A percentile compares a stretch with the other conserved stretches of the same genome.
These are phyloP conservation scores for Eretmochelys imbricata DNA, from an alignment of 2,113 vertebrate genomes.

Conservation along the genomic window DNA sequence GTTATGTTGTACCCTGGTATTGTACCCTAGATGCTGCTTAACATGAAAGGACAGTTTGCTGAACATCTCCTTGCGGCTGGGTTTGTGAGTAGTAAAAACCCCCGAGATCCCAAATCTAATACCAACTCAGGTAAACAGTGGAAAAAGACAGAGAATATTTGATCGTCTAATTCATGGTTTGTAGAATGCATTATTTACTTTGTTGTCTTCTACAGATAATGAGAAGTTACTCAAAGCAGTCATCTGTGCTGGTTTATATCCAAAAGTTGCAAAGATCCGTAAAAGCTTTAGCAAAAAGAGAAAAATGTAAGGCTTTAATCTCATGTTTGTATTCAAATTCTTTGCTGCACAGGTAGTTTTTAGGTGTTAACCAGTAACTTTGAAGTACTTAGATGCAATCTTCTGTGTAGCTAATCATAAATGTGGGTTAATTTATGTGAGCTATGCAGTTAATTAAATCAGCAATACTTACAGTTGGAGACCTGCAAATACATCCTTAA, in stretches of 20 bases:
- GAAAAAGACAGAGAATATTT: background rate
- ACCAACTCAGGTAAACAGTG: conserved; percentile 89
- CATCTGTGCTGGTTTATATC: conserved; percentile 96
- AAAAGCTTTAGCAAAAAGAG: conserved; percentile 91
- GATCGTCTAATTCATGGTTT: background rate
- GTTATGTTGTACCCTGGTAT: background rate
- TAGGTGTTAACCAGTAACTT: background rate
- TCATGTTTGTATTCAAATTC: background rate
- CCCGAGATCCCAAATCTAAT: conserved; percentile 91
- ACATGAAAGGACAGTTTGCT: conserved; percentile 98
- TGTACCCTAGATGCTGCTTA: conserved; percentile 91
- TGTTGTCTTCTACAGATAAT: conserved; percentile 83
- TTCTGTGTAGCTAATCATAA: fast-evolving
- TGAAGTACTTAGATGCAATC: background rate
- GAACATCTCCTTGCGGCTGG: conserved; percentile 93
- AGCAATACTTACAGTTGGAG: background rate
- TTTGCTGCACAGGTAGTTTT: background rate
- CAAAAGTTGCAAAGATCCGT: conserved; percentile 96
- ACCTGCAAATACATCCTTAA: background rate
- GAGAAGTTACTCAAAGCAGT: conserved; percentile 98
- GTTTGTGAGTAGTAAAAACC: conserved; percentile 91
- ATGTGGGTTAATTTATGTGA: background rate
- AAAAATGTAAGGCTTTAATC: conserved; percentile 86
- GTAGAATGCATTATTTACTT: background rate
- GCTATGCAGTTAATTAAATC: background rate